A percentile compares a stretch with the other conserved stretches of the same genome.
Conservation (phyloP, 2,113 vertebrate genomes). For the Callithrix jacchus region DNA sequence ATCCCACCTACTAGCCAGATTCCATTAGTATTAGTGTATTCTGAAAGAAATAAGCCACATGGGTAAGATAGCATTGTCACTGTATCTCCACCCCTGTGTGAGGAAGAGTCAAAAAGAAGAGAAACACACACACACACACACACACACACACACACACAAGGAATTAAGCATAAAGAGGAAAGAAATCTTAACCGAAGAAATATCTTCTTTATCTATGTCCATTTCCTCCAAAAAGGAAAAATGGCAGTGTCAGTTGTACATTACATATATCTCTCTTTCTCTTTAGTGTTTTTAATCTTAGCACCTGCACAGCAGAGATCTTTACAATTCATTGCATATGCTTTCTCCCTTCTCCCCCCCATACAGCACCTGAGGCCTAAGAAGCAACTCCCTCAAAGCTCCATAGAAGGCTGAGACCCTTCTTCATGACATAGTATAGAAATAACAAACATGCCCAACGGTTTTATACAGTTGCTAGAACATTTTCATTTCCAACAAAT, state of each 20-base stretch:
- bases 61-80: neutral
- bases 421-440: conserved; percentile 89
- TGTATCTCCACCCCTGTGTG: conserved; percentile 22
- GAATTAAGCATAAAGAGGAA: conserved; percentile 79
- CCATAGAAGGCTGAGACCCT: conserved; percentile 86
- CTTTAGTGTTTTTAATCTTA: conserved; percentile 82
- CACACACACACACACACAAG: conserved; percentile 5
- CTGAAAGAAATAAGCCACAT: neutral
- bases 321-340: conserved; percentile 78
- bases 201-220: conserved; percentile 87
- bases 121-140: too few relatives aligned
- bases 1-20: neutral
- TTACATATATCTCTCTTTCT: conserved; percentile 83
- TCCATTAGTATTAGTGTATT: neutral
- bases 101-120: conserved; percentile 58
- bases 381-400: conserved; percentile 78
- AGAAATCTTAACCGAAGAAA: conserved; percentile 85
- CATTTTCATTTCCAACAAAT: conserved; percentile 82
- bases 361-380: conserved; percentile 76
- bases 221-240: conserved; percentile 88
- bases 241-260: conserved; percentile 86
- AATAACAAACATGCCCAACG: conserved; percentile 95
- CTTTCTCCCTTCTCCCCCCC: conserved; percentile 64
- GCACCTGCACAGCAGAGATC: conserved; percentile 89
- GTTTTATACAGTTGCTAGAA: conserved; percentile 84